These are phyloP conservation scores for Apomyelois bistriatella DNA, from an alignment of 2,888 invertebrate species.

Conservation along the genomic window DNA sequence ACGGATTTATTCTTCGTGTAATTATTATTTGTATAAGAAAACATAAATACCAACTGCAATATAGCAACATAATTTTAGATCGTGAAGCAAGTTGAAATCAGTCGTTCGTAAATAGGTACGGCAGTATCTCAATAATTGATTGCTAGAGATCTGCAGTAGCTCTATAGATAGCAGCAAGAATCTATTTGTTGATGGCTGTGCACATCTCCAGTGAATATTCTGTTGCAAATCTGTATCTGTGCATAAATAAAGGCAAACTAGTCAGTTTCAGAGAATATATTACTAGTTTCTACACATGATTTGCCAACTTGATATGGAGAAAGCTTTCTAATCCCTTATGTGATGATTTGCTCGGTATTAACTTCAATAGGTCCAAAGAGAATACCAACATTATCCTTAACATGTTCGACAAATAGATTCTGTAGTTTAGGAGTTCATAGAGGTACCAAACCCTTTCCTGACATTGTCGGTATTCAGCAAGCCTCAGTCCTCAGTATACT, in stretches of 20 bases:
- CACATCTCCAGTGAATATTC: conserved; percentile 17
- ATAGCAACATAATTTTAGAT: neutral
- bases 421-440: too few species aligned
- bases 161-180: conserved; percentile 15
- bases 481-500: too few species aligned
- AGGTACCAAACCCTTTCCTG: too few species aligned
- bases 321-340: neutral
- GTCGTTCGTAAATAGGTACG: conserved; percentile 17
- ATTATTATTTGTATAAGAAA: too few species aligned
- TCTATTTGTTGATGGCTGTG: conserved; percentile 16
- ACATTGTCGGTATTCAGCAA: too few species aligned
- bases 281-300: conserved; percentile 15
- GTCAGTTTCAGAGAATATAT: conserved; percentile 19
- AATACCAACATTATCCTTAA: too few species aligned
- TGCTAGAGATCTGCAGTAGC: conserved; percentile 10
- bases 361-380: too few species aligned
- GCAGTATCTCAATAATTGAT: conserved; percentile 17
- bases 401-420: too few species aligned
- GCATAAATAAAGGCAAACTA: conserved; percentile 14
- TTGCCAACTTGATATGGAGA: neutral
- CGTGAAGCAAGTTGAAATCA: conserved; percentile 18
- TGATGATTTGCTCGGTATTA: too few species aligned
- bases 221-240: conserved; percentile 12
- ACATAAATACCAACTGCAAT: neutral
- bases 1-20: too few species aligned